phyloP scores from a whole-genome alignment of 2,113 vertebrate species.

The Dicaeum eximium region DNA sequence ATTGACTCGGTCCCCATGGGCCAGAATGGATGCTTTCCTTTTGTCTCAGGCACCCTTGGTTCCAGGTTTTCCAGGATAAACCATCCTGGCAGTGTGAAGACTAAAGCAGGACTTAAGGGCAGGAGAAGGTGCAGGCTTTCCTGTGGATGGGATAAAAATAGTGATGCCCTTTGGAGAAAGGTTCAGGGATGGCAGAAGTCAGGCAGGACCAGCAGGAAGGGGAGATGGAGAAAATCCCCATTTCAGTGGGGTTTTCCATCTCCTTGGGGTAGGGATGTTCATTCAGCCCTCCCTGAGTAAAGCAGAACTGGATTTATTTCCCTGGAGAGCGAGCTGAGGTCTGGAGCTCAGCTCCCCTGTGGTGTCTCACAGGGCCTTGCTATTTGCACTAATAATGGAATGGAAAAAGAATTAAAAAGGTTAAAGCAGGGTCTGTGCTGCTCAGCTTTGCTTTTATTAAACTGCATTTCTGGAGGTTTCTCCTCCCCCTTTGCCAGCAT shows the following conservation, averaged over 20 bases:
- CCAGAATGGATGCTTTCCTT: background rate
- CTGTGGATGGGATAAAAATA: background rate
- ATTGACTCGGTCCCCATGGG: background rate
- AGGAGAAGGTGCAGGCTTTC: background rate
- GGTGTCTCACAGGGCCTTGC: background rate
- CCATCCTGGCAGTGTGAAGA: accelerated
- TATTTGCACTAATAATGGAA: slow-evolving; percentile 39
- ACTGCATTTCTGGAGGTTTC: background rate
- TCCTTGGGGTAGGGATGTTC: background rate
- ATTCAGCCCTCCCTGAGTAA: background rate
- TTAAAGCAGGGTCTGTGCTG: background rate
- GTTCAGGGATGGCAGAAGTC: background rate
- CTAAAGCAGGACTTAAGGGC: background rate
- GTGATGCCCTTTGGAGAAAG: background rate
- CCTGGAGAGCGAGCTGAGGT: background rate
- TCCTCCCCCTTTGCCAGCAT: background rate
- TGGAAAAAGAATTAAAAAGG: background rate
- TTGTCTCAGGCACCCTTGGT: background rate
- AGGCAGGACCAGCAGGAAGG: background rate
- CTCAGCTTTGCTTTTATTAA: background rate
- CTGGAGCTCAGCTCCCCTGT: background rate
- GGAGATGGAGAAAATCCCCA: background rate
- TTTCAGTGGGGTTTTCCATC: background rate
- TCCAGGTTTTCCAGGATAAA: background rate
- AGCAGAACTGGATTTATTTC: slow-evolving; percentile 20